A percentile compares a stretch with the other conserved stretches of the same genome.
These are phyloP conservation scores for Trachythela sp. DNA, from an alignment of 64 coral and sea anemone genomes.

Conservation along the genomic window DNA sequence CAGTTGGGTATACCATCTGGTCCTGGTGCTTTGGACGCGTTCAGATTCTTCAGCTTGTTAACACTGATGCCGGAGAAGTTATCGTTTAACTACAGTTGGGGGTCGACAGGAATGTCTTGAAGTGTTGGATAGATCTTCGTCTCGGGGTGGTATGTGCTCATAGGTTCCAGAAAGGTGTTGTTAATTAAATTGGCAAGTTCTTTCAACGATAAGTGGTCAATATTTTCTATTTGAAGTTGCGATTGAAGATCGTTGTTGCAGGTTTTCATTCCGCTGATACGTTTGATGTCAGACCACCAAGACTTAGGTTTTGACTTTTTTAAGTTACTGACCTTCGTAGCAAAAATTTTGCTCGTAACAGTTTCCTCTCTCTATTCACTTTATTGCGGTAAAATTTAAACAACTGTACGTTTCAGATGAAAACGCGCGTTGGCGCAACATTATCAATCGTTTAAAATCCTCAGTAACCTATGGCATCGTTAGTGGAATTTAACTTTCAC, in stretches of 20 bases:
- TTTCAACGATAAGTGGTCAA: no score
- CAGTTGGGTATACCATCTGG: not conserved
- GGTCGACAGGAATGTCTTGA: conserved; percentile 7
- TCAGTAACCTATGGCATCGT: no score
- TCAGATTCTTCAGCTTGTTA: not conserved
- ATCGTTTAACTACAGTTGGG: not conserved
- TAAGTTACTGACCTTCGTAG: conserved; percentile 11
- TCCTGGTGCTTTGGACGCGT: conserved; percentile 17
- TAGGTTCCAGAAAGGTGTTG: conserved; percentile 5
- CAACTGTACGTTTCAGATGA: no score
- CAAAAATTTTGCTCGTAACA: not conserved
- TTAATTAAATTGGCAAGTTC: no score
- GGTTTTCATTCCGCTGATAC: no score
- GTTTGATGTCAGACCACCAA: no score
- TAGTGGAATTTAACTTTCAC: no score
- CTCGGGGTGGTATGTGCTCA: not conserved
- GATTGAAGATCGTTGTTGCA: no score
- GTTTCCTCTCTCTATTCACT: not conserved
- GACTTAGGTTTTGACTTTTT: no score
- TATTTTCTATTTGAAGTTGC: no score
- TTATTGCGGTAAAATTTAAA: no score
- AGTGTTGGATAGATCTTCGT: conserved; percentile 18
- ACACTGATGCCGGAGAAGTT: conserved; percentile 1
- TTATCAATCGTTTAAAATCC: not conserved
- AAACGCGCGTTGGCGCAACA: no score